A percentile compares a stretch with the other conserved stretches of the same genome.
Evolutionary conservation across 2,888 invertebrate species (phyloP).

Genomic region (Aphidius colemani): DNA sequence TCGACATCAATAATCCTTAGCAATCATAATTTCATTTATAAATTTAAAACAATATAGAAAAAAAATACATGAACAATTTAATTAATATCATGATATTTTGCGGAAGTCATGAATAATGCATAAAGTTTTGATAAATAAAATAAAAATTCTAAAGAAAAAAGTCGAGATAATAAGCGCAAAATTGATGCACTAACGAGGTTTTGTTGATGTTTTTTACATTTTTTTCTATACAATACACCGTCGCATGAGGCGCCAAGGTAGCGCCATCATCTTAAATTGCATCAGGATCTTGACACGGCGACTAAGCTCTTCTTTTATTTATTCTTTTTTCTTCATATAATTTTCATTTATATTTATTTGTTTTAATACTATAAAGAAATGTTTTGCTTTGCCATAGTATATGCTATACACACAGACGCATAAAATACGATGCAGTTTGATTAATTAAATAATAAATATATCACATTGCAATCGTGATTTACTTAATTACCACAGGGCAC

Average conservation of each 20-base stretch:
- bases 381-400: background rate
- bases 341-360: background rate
- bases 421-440: conserved; percentile 34
- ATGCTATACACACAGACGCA: conserved; percentile 5
- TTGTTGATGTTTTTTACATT: too few species aligned
- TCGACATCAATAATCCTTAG: too few species aligned
- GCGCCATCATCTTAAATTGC: conserved; percentile 10
- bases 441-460: conserved; percentile 51
- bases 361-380: conserved; percentile 3
- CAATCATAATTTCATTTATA: too few species aligned
- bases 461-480: conserved; percentile 46
- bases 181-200: too few species aligned
- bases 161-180: too few species aligned
- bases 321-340: background rate
- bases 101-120: too few species aligned
- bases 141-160: too few species aligned
- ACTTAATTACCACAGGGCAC: conserved; percentile 46
- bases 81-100: too few species aligned
- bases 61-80: too few species aligned
- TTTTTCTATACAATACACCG: background rate
- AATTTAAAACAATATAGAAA: too few species aligned
- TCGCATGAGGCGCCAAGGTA: conserved; percentile 4
- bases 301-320: background rate
- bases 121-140: too few species aligned
- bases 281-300: background rate